Evolutionary conservation across 1,140 invertebrate genomes (phyloP), one percentile per base, ranked within the genome.

Genomic region (Teleopsis dalmanni): DNA sequence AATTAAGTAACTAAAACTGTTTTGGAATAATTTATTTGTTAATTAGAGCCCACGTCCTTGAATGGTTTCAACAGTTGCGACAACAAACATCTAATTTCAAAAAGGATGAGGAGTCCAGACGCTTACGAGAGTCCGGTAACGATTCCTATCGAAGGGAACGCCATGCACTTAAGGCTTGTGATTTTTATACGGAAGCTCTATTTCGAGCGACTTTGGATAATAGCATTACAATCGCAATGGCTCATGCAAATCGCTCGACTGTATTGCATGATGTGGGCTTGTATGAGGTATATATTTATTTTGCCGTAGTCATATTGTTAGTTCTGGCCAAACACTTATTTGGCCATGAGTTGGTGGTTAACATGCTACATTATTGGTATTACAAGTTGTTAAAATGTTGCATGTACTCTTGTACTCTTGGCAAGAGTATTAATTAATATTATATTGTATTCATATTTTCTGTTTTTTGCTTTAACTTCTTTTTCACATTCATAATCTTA

Each of bases 41-140:
- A n/a, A n/a, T n/a, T n/a, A 60, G 58, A 47, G 50, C 58, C 23
- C 58, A 59, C 43, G 59, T 60, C 50, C 51, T 61, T 31, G 57
- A 61, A 59, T 61, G 59, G 59, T 61, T 61, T 59, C 59, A 59
- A 56, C 56, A 59, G 49, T 51, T 61, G 18, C 56, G 54, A 47
- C 54, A 58, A 42, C 52, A 56, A 51, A 59, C 59, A 45, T 50
- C 52, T 47, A 44, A 57, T 31, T 61, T 61, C 25, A 61, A 59
- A 55, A 59, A 57, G 36, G 59, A 61, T 42, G 59, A 61, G 49
- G 59, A 61, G 54, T 61, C 59, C 29, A 56, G 56, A 40, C 58
- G 59, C n/a, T 34, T 58, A 36, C 59, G 59, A 31, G 59, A 61
- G 51, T 57, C 59, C 33, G 59, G 58, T n/a, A 61, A 61, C 52